Conservation (phyloP, 2,888 invertebrate genomes). For the Diarsia mendica region DNA sequence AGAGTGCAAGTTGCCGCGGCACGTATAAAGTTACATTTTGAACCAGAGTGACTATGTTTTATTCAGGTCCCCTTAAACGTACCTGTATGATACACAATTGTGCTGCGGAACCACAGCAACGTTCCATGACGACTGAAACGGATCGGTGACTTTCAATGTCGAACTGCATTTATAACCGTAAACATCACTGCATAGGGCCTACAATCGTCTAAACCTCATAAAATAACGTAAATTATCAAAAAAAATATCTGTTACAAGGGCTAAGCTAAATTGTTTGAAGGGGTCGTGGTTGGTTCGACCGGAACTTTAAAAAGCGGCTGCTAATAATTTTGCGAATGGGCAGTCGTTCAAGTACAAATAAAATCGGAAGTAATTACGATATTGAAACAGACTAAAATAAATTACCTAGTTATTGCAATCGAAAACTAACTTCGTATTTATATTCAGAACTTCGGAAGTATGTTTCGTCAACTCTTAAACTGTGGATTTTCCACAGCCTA, state of each 20-base stretch:
- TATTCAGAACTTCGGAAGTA: background rate
- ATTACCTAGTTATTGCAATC: background rate
- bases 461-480: background rate
- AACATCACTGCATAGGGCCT: conserved; percentile 26
- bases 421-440: conserved; percentile 6
- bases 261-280: conserved; percentile 48
- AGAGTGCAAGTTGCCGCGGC: conserved; percentile 23
- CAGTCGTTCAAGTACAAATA: conserved; percentile 8
- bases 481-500: background rate
- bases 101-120: conserved; percentile 67
- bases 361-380: conserved; percentile 31
- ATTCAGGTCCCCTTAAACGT: conserved; percentile 36
- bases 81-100: conserved; percentile 50
- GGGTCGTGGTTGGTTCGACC: conserved; percentile 19
- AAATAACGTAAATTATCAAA: conserved; percentile 36
- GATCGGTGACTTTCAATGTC: conserved; percentile 68
- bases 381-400: conserved; percentile 20
- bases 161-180: conserved; percentile 67
- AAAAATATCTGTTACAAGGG: conserved; percentile 49
- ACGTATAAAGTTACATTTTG: conserved; percentile 51
- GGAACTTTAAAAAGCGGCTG: conserved; percentile 21
- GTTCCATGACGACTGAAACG: conserved; percentile 75
- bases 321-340: conserved; percentile 13
- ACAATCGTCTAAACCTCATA: conserved; percentile 33
- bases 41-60: conserved; percentile 40